Percentiles rank a stretch among this genome's conserved stretches.
These are phyloP conservation scores for Gymnocheta viridis DNA, from an alignment of 2,888 invertebrate genomes.

Conservation along the genomic window DNA sequence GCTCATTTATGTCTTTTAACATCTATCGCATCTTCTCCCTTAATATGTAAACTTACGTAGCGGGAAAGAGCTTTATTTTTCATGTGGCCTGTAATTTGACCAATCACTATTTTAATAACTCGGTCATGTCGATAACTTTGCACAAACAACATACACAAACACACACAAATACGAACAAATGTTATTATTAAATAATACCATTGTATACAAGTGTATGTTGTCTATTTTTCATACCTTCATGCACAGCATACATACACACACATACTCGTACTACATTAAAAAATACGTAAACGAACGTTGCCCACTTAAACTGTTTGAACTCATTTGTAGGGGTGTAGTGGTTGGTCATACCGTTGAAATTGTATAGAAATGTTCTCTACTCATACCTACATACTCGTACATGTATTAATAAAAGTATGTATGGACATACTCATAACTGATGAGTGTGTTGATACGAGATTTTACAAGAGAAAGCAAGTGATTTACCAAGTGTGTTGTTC, in stretches of 20 bases:
- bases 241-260: too few relatives aligned
- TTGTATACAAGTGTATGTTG: neutral
- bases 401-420: too few relatives aligned
- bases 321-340: neutral
- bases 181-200: slow-evolving; percentile 1
- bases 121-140: slow-evolving; percentile 25
- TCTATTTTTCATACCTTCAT: neutral
- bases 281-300: slow-evolving; percentile 1
- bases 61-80: neutral
- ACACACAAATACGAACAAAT: neutral
- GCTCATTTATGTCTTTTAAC: slow-evolving; percentile 20
- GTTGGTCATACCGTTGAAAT: neutral
- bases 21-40: neutral
- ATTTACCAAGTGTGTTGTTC: neutral
- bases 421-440: neutral
- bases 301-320: neutral
- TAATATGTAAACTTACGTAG: neutral
- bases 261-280: too few relatives aligned
- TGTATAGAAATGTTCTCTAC: neutral
- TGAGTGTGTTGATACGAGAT: neutral
- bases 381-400: neutral
- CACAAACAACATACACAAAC: neutral
- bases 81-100: slow-evolving; percentile 38
- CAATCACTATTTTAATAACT: slow-evolving; percentile 62
- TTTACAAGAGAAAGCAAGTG: neutral